These are phyloP conservation scores for Probosciger aterrimus DNA, from an alignment of 2,113 vertebrate genomes.

Conservation along the genomic window DNA sequence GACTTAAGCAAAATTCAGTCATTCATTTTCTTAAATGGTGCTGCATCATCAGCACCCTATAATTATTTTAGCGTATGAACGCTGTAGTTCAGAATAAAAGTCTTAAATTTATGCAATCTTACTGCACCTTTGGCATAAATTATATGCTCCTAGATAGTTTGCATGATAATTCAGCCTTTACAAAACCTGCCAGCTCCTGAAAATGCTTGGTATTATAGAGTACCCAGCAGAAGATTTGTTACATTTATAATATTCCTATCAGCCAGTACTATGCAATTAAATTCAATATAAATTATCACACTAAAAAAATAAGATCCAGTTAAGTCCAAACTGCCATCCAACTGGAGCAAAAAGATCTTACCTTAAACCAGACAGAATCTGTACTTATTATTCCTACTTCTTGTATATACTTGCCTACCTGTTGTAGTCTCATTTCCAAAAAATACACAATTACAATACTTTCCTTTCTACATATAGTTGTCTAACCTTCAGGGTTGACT, in stretches of 20 bases:
- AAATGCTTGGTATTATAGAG: background rate
- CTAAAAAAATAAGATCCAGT: background rate
- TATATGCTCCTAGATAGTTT: background rate
- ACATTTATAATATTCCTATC: constrained; percentile 13
- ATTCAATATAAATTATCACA: constrained; percentile 5
- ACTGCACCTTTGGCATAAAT: constrained; percentile 29
- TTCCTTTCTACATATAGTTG: background rate
- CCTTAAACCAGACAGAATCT: background rate
- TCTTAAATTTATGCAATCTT: background rate
- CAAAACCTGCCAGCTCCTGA: constrained; percentile 1
- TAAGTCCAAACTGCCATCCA: background rate
- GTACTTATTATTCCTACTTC: background rate
- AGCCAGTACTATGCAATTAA: background rate
- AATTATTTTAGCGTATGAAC: constrained; percentile 47
- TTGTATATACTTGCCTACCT: background rate
- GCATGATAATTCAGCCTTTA: constrained; percentile 29
- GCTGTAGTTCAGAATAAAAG: constrained; percentile 6
- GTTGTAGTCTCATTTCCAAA: background rate
- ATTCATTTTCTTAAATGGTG: constrained; percentile 18
- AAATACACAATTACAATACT: background rate
- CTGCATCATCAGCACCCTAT: constrained; percentile 28
- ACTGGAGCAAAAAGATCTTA: background rate
- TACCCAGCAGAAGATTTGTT: background rate
- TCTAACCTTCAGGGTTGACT: background rate
- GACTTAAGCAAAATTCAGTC: constrained; percentile 15